Percentiles rank a stretch among this genome's conserved stretches.
Conservation (phyloP, 2,888 invertebrate genomes). For the Dasysyrphus albostriatus region DNA sequence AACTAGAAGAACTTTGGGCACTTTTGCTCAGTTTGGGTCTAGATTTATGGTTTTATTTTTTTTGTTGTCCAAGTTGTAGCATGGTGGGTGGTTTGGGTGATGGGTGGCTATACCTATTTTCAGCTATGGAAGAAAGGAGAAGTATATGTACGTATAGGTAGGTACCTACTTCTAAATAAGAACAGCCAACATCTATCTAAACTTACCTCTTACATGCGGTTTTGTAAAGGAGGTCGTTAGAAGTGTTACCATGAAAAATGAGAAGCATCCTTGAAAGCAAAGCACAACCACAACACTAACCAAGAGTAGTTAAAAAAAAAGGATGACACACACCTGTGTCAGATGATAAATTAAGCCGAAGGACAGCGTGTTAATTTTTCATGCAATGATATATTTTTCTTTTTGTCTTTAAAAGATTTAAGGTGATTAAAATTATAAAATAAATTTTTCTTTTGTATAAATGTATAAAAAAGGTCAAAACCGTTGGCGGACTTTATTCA, state of each 20-base stretch:
- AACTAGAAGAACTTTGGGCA: slow-evolving; percentile 36
- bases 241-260: slow-evolving; percentile 76
- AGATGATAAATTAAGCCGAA: slow-evolving; percentile 73
- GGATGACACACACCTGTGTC: slow-evolving; percentile 69
- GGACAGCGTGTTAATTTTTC: slow-evolving; percentile 73
- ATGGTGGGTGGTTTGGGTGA: slow-evolving; percentile 3
- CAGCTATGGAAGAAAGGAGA: slow-evolving; percentile 49
- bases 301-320: slow-evolving; percentile 32
- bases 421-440: slow-evolving; percentile 59
- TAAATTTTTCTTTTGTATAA: background rate
- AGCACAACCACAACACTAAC: slow-evolving; percentile 33
- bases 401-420: slow-evolving; percentile 59
- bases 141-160: slow-evolving; percentile 18
- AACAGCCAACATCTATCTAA: slow-evolving; percentile 47
- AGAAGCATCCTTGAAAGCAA: slow-evolving; percentile 64
- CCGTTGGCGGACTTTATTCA: slow-evolving; percentile 29
- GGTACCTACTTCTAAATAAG: slow-evolving; percentile 61
- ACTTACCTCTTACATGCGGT: slow-evolving; percentile 67
- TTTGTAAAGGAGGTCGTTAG: slow-evolving; percentile 73
- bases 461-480: slow-evolving; percentile 55
- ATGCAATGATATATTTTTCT: slow-evolving; percentile 36
- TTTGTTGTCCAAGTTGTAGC: slow-evolving; percentile 21
- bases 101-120: slow-evolving; percentile 37
- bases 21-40: slow-evolving; percentile 41
- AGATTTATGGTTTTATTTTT: slow-evolving; percentile 57